A percentile compares a stretch with the other conserved stretches of the same genome.
Evolutionary conservation across 2,888 invertebrate species (phyloP).

Genomic region (Tiphia femorata): DNA sequence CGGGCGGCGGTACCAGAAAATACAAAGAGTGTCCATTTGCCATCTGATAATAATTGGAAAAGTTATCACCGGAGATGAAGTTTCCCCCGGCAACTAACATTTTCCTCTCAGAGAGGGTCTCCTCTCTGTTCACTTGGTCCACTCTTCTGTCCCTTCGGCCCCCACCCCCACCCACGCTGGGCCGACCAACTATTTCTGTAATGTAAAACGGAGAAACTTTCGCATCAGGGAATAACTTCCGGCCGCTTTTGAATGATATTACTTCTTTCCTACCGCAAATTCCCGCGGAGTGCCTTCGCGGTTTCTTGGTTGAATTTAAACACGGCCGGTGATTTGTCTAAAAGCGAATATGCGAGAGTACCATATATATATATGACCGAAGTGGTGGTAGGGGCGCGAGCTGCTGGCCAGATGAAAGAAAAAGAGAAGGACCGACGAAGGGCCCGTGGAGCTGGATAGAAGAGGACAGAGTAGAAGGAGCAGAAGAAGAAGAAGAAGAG

Average conservation of each 20-base stretch:
- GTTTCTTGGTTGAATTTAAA: slow-evolving; percentile 35
- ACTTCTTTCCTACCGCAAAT: slow-evolving; percentile 42
- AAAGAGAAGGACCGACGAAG: too few relatives aligned
- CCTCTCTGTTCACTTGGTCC: too few relatives aligned
- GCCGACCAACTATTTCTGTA: slow-evolving; percentile 37
- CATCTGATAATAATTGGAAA: slow-evolving; percentile 52
- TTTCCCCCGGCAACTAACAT: slow-evolving; percentile 46
- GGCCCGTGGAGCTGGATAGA: too few relatives aligned
- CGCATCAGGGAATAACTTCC: slow-evolving; percentile 50
- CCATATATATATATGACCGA: too few relatives aligned
- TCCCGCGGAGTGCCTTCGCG: slow-evolving; percentile 24
- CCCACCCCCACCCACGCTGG: neutral
- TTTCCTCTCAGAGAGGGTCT: too few relatives aligned
- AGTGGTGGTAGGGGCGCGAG: too few relatives aligned
- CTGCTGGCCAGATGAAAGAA: too few relatives aligned
- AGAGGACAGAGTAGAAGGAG: too few relatives aligned
- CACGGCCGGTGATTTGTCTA: slow-evolving; percentile 22
- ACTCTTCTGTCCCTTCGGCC: neutral
- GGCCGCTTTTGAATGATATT: slow-evolving; percentile 49
- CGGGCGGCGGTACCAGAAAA: slow-evolving; percentile 23
- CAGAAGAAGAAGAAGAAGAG: too few relatives aligned
- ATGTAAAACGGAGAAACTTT: slow-evolving; percentile 52
- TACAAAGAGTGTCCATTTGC: slow-evolving; percentile 52
- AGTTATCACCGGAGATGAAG: slow-evolving; percentile 49
- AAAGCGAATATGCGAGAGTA: slow-evolving; percentile 7